A percentile compares a stretch with the other conserved stretches of the same genome.
Evolutionary conservation across 2,888 invertebrate genomes (phyloP).

Genomic region (Onthophagus sagittarius): DNA sequence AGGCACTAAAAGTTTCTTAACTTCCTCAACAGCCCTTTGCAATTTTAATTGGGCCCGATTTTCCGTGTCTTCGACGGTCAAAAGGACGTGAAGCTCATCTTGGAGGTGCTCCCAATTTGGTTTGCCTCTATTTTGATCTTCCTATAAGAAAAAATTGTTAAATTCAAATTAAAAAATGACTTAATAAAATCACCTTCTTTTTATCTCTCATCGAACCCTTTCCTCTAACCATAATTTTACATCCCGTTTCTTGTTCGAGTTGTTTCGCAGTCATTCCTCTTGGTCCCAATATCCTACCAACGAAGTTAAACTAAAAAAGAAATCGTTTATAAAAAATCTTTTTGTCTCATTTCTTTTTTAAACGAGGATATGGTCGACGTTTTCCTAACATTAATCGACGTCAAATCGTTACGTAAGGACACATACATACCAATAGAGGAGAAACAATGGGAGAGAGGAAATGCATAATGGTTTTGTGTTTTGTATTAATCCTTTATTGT

Average conservation of each 20-base stretch:
- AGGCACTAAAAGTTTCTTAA: slow-evolving; percentile 94
- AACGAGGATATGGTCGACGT: background rate
- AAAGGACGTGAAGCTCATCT: slow-evolving; percentile 96
- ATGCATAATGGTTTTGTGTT: background rate
- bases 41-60: slow-evolving; percentile 95
- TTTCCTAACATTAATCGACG: background rate
- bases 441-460: background rate
- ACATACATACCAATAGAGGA: background rate
- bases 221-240: slow-evolving; percentile 99
- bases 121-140: slow-evolving; percentile 98
- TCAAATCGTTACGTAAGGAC: background rate
- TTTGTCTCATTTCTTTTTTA: too few relatives aligned
- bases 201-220: slow-evolving; percentile 99
- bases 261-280: slow-evolving; percentile 99
- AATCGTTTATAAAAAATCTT: background rate
- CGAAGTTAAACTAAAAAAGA: slow-evolving; percentile 97
- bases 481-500: background rate
- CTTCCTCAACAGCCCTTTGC: slow-evolving; percentile 94
- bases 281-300: slow-evolving; percentile 98
- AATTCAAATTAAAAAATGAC: background rate
- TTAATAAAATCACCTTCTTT: slow-evolving; percentile 79
- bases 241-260: slow-evolving; percentile 99
- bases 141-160: slow-evolving; percentile 57
- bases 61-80: slow-evolving; percentile 98
- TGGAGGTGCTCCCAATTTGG: slow-evolving; percentile 99